Conservation (phyloP, 92 coral and sea anemone genomes). For the Hydrozoanthus gracilis region DNA sequence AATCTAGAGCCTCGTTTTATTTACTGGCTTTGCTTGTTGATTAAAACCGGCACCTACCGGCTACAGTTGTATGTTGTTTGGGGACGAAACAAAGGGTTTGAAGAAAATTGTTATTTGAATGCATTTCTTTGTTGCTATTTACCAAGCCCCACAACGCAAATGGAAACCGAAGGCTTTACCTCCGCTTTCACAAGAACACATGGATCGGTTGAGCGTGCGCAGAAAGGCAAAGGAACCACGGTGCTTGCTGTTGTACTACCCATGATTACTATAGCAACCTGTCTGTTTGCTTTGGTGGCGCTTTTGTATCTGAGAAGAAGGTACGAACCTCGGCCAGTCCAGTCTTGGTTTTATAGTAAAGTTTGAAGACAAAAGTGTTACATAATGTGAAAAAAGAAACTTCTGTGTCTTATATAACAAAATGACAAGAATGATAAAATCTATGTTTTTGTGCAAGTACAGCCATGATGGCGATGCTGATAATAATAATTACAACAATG, state of each 20-base stretch:
- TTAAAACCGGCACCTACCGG: neutral
- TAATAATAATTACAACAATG: too few species aligned
- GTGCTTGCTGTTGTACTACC: conserved; percentile 13
- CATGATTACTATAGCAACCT: conserved; percentile 6
- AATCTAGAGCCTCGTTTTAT: too few species aligned
- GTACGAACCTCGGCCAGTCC: neutral
- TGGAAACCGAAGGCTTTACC: neutral
- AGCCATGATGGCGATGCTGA: too few species aligned
- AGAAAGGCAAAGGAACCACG: conserved; percentile 5
- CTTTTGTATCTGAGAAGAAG: conserved; percentile 35
- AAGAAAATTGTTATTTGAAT: neutral
- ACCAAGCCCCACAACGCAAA: neutral
- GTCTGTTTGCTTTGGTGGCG: neutral
- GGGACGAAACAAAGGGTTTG: neutral
- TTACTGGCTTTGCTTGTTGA: too few species aligned
- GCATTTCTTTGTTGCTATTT: neutral
- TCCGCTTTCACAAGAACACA: neutral
- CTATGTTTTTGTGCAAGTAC: too few species aligned
- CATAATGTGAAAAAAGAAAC: neutral
- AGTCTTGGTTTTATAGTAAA: neutral
- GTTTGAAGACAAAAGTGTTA: too few species aligned
- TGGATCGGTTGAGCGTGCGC: conserved; percentile 27
- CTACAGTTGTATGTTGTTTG: neutral
- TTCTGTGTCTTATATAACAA: too few species aligned
- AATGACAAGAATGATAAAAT: too few species aligned